Evolutionary conservation across 2,888 invertebrate species (phyloP).

Genomic region (Heteromyza rotundicornis): DNA sequence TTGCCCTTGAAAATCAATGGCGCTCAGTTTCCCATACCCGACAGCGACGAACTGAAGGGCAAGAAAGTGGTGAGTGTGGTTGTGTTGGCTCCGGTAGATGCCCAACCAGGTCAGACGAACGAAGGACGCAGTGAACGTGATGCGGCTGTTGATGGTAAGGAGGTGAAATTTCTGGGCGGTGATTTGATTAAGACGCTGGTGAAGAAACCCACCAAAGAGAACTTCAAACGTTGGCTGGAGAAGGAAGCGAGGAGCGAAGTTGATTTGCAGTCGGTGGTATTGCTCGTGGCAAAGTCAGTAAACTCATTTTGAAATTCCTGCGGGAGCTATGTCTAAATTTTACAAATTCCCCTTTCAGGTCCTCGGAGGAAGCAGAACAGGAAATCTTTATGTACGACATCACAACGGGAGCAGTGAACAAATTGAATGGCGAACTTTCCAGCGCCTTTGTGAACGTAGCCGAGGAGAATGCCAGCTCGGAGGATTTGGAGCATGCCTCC

Average conservation of each 20-base stretch:
- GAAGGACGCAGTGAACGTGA: slow-evolving; percentile 65
- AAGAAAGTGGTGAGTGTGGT: slow-evolving; percentile 85
- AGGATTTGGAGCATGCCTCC: slow-evolving; percentile 68
- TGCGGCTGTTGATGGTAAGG: slow-evolving; percentile 67
- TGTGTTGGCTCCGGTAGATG: slow-evolving; percentile 82
- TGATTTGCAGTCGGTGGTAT: slow-evolving; percentile 80
- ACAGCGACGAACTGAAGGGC: slow-evolving; percentile 75
- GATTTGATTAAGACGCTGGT: slow-evolving; percentile 78
- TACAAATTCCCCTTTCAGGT: slow-evolving; percentile 43
- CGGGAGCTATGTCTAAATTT: not conserved
- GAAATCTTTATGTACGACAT: slow-evolving; percentile 91
- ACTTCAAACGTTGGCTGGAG: slow-evolving; percentile 81
- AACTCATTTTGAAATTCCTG: not conserved
- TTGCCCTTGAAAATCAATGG: slow-evolving; percentile 85
- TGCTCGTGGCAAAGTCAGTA: slow-evolving; percentile 81
- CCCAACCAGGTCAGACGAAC: slow-evolving; percentile 59
- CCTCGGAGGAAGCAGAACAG: slow-evolving; percentile 64
- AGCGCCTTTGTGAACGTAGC: slow-evolving; percentile 86
- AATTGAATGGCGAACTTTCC: slow-evolving; percentile 80
- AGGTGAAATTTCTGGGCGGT: slow-evolving; percentile 76
- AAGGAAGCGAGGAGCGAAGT: slow-evolving; percentile 76
- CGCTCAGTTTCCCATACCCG: slow-evolving; percentile 83
- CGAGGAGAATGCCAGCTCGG: slow-evolving; percentile 78
- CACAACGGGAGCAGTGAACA: slow-evolving; percentile 74
- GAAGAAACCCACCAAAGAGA: slow-evolving; percentile 76